A percentile compares a stretch with the other conserved stretches of the same genome.
Conservation (phyloP, 2,797 vertebrate species). For the Lophius americanus region DNA sequence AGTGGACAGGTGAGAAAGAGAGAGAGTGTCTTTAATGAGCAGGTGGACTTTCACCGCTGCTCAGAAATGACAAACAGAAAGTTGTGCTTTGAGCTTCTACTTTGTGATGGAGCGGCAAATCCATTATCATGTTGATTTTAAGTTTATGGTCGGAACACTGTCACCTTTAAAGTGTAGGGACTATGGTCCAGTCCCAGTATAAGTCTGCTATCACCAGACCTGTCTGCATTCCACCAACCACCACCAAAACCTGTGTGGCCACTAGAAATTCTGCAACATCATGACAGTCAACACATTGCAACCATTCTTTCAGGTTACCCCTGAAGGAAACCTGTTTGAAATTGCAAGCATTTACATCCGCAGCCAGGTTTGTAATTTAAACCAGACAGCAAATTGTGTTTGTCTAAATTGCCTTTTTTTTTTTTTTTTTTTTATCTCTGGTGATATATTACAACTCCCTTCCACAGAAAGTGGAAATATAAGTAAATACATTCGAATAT, state of each 20-base stretch:
- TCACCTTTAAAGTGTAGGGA: conserved; percentile 30
- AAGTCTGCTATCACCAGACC: conserved; percentile 32
- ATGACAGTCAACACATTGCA: conserved; percentile 58
- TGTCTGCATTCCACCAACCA: conserved; percentile 57
- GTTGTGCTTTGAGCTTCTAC: conserved; percentile 28
- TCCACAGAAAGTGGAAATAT: conserved; percentile 13
- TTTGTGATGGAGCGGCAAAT: not conserved
- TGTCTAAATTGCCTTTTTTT: not conserved
- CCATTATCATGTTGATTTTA: conserved; percentile 44
- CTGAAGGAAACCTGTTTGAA: conserved; percentile 66
- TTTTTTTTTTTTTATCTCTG: not conserved
- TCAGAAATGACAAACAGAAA: conserved; percentile 49
- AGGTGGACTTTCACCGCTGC: conserved; percentile 56
- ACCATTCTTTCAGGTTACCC: conserved; percentile 50
- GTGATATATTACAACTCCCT: not conserved
- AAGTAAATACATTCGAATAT: conserved; percentile 18
- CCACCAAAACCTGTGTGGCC: conserved; percentile 72
- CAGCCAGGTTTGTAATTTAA: conserved; percentile 29
- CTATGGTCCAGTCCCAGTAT: conserved; percentile 20
- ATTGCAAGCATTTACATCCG: conserved; percentile 48
- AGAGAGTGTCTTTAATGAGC: conserved; percentile 55
- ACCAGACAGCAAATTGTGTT: not conserved
- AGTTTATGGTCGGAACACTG: conserved; percentile 10
- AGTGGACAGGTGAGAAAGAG: conserved; percentile 58
- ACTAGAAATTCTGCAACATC: conserved; percentile 62